Percentiles rank a stretch among this genome's conserved stretches.
phyloP scores from a whole-genome alignment of 2,113 vertebrate species.

The Naja naja region DNA sequence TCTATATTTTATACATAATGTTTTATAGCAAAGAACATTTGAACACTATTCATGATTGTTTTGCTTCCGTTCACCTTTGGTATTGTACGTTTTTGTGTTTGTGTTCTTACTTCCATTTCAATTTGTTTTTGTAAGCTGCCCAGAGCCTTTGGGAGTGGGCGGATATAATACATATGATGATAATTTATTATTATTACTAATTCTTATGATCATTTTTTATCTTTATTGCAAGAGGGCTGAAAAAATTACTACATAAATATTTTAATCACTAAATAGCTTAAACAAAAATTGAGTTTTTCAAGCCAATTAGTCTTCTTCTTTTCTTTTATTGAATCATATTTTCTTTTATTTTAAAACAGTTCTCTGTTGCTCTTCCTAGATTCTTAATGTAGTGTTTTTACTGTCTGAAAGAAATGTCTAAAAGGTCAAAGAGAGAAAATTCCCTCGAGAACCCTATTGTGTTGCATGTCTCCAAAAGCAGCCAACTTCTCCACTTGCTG shows the following conservation, averaged over 20 bases:
- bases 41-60: neutral
- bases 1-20: neutral
- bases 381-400: neutral
- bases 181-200: neutral
- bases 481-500: neutral
- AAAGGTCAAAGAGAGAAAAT: neutral
- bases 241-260: neutral
- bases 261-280: neutral
- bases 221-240: neutral
- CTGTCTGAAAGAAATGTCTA: neutral
- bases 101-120: neutral
- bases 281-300: neutral
- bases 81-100: neutral
- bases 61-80: neutral
- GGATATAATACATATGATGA: neutral
- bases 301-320: neutral
- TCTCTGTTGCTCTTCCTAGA: neutral
- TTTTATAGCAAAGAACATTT: neutral
- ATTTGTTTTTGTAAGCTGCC: neutral
- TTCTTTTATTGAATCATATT: conserved; percentile 3
- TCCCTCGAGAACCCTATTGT: neutral
- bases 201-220: neutral
- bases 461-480: neutral
- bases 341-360: neutral
- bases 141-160: neutral